Conservation (phyloP, 2,797 vertebrate genomes). For the Pangasius macronema region DNA sequence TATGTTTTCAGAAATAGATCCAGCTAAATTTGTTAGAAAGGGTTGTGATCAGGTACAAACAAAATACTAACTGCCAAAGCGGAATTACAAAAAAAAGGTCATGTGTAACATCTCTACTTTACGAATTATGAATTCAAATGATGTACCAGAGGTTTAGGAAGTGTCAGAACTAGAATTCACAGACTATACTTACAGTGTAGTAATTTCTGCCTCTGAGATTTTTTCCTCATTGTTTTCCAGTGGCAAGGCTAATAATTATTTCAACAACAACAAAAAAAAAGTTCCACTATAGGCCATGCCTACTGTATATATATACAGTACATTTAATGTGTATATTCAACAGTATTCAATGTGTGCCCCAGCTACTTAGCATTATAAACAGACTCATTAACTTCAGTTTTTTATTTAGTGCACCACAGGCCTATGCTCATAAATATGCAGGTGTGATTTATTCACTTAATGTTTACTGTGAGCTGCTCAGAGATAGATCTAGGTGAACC, state of each 20-base stretch:
- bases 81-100: not conserved
- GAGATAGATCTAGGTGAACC: conserved; percentile 4
- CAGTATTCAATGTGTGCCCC: conserved; percentile 22
- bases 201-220: not conserved
- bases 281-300: not conserved
- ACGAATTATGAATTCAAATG: not conserved
- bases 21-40: not conserved
- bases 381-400: conserved; percentile 40
- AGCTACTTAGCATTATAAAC: conserved; percentile 46
- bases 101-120: not conserved
- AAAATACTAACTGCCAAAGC: not conserved
- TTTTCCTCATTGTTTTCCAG: not conserved
- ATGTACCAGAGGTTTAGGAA: not conserved
- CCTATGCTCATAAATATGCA: conserved; percentile 32
- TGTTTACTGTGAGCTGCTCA: conserved; percentile 10
- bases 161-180: not conserved
- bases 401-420: conserved; percentile 27
- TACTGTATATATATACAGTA: too few relatives aligned
- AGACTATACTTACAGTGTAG: not conserved
- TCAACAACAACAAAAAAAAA: not conserved
- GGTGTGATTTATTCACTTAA: conserved; percentile 28
- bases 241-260: not conserved
- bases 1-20: not conserved
- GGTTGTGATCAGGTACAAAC: not conserved
- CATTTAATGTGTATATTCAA: not conserved